Evolutionary conservation across 2,888 invertebrate species (phyloP), one percentile per base, ranked within the genome.

Genomic region (Polyommatus iphigenia): DNA sequence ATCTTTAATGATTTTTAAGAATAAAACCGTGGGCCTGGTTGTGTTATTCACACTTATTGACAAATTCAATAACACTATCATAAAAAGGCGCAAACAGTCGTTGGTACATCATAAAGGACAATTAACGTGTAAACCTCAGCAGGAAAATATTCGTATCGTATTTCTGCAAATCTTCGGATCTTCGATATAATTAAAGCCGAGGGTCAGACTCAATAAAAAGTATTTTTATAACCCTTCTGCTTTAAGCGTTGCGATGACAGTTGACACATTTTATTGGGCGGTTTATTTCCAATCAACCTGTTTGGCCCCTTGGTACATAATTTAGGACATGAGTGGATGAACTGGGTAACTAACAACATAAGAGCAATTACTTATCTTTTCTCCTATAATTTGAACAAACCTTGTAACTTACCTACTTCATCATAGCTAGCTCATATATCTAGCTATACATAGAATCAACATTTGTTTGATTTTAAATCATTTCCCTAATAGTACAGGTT

Each of bases 221-320:
- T 67, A 8, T 24, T 24, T 67, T 67, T 67, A 24, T 13, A 67
- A 24, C 62, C 36, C 36, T 46, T 41, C 10, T 8, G 72, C 41
- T 72, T 72, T 72, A 36, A 41, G 36, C 41, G 41, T 10, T 18
- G 41, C 46, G 72, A 18, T 46, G 72, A 72, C 72, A 72, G 20
- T 8, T 72, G 72, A 72, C 72, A 72, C 5, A 72, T 72, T 72
- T 72, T 41, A 41, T 72, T 72, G 72, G 41, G 41, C 32, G 3
- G 18, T 71, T 71, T 71, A 41, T 72, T 13, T 3, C 24, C 24
- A 24, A 13, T 62, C 24, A 24, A 24, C 62, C 24, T 62, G 62
- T 62, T 62, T 62, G 10, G 20, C 20, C 20, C 62, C 20, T 13
- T 0, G 20, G 20, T 24, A 62, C 20, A 24, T 36, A 36, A 36